These are phyloP conservation scores for Synergus japonicus DNA, from an alignment of 2,888 invertebrate genomes.

Conservation along the genomic window DNA sequence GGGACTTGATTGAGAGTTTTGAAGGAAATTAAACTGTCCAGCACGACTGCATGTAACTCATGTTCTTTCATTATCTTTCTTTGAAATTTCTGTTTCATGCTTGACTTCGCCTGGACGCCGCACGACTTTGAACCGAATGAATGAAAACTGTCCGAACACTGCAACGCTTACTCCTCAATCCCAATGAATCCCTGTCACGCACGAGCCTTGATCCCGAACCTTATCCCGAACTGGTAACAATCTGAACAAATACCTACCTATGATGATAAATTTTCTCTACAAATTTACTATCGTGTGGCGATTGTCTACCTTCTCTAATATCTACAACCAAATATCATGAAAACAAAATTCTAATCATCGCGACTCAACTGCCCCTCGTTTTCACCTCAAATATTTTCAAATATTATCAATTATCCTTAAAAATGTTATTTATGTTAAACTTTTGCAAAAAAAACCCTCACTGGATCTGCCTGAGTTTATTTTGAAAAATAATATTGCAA, in stretches of 20 bases:
- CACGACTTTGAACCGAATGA: slow-evolving; percentile 73
- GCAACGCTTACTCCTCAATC: slow-evolving; percentile 59
- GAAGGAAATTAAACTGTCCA: slow-evolving; percentile 25
- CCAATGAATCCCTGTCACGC: slow-evolving; percentile 52
- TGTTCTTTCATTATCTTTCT: slow-evolving; percentile 75
- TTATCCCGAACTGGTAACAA: slow-evolving; percentile 44
- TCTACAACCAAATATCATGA: slow-evolving; percentile 22
- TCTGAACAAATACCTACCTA: slow-evolving; percentile 20
- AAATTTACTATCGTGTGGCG: slow-evolving; percentile 59
- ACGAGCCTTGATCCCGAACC: slow-evolving; percentile 47
- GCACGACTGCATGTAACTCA: slow-evolving; percentile 63
- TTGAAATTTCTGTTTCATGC: slow-evolving; percentile 78
- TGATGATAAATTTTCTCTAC: neutral
- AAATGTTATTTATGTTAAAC: neutral
- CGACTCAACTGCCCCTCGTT: neutral
- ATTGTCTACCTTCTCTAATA: slow-evolving; percentile 60
- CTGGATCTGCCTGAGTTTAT: neutral
- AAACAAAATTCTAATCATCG: slow-evolving; percentile 15
- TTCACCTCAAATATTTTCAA: neutral
- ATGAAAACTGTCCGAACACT: slow-evolving; percentile 62
- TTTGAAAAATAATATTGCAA: neutral
- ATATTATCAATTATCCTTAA: neutral
- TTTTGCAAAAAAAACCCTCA: slow-evolving; percentile 3
- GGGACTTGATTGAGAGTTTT: slow-evolving; percentile 11
- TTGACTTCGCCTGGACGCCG: slow-evolving; percentile 77